These are phyloP conservation scores for Lasioglossum leucozonium DNA, from an alignment of 2,888 invertebrate species.

Conservation along the genomic window DNA sequence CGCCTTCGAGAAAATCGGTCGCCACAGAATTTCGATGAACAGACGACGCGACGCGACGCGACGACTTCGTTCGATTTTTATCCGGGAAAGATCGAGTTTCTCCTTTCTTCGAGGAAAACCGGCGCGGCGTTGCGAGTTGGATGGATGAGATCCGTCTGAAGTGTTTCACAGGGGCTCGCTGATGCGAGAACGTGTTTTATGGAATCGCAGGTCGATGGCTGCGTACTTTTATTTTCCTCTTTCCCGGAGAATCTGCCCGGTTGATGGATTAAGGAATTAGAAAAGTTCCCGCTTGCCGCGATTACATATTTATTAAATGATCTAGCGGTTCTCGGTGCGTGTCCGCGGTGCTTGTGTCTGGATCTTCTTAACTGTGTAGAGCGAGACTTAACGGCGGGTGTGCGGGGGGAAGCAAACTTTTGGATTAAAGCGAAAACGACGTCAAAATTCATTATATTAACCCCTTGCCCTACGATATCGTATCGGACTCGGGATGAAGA, in stretches of 20 bases:
- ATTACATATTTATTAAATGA: conserved; percentile 23
- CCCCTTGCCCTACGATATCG: no score
- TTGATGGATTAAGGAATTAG: conserved; percentile 16
- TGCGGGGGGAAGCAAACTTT: background rate
- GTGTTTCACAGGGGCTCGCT: conserved; percentile 4
- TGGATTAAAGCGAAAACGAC: background rate
- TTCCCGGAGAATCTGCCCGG: background rate
- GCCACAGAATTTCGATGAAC: background rate
- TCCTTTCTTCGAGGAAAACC: background rate
- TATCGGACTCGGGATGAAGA: no score
- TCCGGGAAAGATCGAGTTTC: conserved; percentile 18
- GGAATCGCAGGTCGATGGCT: conserved; percentile 5
- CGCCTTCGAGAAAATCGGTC: conserved; percentile 40
- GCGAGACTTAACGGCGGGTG: background rate
- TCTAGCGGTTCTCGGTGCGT: background rate
- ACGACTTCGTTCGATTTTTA: no score
- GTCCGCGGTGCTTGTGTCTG: background rate
- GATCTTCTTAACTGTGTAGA: background rate
- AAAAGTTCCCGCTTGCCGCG: background rate
- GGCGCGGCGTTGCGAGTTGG: background rate
- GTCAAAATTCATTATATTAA: background rate
- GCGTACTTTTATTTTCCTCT: background rate
- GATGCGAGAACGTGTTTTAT: conserved; percentile 15
- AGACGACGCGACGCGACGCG: no score
- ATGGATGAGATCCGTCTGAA: background rate